Conservation (phyloP, 2,888 invertebrate genomes). For the Gymnocheta viridis region DNA sequence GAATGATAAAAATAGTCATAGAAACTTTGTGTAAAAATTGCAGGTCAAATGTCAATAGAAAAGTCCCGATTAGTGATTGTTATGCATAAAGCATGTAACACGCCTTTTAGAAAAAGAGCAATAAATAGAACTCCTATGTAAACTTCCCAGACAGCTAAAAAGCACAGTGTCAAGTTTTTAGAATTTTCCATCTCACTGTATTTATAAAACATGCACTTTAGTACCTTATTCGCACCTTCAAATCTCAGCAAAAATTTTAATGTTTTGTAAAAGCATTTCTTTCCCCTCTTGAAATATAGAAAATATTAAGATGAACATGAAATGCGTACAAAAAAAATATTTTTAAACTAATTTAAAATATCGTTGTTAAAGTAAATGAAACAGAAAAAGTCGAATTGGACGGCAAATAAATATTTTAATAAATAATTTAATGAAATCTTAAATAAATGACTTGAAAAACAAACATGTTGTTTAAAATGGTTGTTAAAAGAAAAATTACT, state of each 20-base stretch:
- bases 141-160: background rate
- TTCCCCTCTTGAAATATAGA: conserved; percentile 2
- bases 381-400: background rate
- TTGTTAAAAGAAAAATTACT: background rate
- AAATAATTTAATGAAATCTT: background rate
- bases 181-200: no score
- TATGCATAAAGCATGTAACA: no score
- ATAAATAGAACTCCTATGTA: no score
- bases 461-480: conserved; percentile 4
- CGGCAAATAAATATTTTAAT: background rate
- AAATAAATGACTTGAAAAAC: background rate
- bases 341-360: background rate
- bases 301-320: background rate
- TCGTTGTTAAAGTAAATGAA: background rate
- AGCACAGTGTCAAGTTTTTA: background rate
- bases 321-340: background rate
- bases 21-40: no score
- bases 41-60: no score
- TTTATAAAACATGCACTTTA: background rate
- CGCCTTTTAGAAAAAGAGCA: no score
- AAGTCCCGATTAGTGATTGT: no score
- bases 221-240: background rate
- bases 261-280: background rate
- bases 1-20: no score
- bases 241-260: background rate